These are phyloP conservation scores for Amphiprion percula DNA, from an alignment of 2,113 vertebrate species.

Conservation along the genomic window DNA sequence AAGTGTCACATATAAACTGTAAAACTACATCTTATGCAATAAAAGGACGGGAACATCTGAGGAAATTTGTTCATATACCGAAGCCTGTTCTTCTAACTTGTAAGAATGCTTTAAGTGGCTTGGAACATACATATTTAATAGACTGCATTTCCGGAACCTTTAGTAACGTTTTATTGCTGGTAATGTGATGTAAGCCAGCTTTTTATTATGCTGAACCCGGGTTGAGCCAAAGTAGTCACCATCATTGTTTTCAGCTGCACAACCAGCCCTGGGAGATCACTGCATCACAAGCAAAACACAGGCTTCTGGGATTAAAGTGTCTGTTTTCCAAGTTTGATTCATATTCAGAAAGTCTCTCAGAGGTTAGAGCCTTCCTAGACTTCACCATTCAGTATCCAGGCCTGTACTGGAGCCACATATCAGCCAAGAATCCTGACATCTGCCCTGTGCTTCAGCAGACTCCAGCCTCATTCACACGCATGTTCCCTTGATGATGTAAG, in stretches of 20 bases:
- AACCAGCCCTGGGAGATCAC: neutral
- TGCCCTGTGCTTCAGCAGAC: slow-evolving; percentile 38
- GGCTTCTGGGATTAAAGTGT: neutral
- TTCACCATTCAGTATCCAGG: slow-evolving; percentile 12
- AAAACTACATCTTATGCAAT: neutral
- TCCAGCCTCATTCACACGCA: slow-evolving; percentile 60
- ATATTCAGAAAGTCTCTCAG: neutral
- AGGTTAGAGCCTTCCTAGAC: neutral
- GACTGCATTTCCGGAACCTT: slow-evolving; percentile 22
- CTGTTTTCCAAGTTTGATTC: slow-evolving; percentile 6
- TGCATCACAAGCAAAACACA: neutral
- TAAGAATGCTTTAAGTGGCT: slow-evolving; percentile 16
- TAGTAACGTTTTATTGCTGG: slow-evolving; percentile 22
- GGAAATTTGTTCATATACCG: slow-evolving; percentile 12
- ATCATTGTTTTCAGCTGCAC: neutral
- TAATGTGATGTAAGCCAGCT: slow-evolving; percentile 12
- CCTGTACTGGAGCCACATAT: slow-evolving; percentile 7
- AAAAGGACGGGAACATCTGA: neutral
- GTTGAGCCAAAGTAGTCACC: slow-evolving; percentile 4
- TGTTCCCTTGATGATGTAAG: slow-evolving; percentile 66
- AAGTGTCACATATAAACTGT: too few relatives aligned
- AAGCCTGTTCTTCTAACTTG: neutral
- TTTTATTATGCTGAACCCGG: slow-evolving; percentile 18
- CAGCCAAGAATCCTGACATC: slow-evolving; percentile 35
- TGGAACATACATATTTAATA: slow-evolving; percentile 35